Percentiles rank a stretch among this genome's conserved stretches.
These are phyloP conservation scores for Acanthococcus lagerstroemiae DNA, from an alignment of 2,888 invertebrate species.

Conservation along the genomic window DNA sequence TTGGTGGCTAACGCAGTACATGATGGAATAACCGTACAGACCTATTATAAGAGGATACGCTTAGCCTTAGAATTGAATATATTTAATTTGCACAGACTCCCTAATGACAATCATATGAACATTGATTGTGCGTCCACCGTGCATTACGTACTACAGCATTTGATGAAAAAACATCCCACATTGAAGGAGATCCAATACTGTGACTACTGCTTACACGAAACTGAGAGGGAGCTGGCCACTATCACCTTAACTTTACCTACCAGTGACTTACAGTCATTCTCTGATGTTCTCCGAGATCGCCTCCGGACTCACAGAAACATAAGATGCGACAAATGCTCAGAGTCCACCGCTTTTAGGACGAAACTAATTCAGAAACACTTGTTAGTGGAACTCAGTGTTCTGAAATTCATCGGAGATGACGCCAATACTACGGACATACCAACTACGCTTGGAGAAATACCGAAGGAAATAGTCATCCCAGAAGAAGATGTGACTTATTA, in stretches of 20 bases:
- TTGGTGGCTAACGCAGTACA: background rate
- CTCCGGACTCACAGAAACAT: no score
- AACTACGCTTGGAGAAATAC: no score
- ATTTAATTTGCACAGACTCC: background rate
- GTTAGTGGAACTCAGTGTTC: no score
- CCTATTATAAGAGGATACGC: background rate
- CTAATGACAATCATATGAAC: background rate
- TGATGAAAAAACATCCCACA: background rate
- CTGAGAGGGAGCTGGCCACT: background rate
- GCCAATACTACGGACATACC: no score
- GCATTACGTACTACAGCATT: background rate
- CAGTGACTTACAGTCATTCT: background rate
- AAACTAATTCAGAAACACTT: no score
- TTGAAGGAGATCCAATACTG: background rate
- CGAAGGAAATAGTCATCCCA: no score
- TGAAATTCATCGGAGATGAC: no score
- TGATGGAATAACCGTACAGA: constrained; percentile 3
- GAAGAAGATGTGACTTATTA: no score
- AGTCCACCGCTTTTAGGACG: no score
- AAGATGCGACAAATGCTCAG: no score
- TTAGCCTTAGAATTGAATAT: background rate
- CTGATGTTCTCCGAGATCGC: background rate
- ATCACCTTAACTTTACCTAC: background rate
- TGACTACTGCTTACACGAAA: background rate
- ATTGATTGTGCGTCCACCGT: background rate